Evolutionary conservation across 2,797 vertebrate species (phyloP).

Genomic region (Semotilus atromaculatus): DNA sequence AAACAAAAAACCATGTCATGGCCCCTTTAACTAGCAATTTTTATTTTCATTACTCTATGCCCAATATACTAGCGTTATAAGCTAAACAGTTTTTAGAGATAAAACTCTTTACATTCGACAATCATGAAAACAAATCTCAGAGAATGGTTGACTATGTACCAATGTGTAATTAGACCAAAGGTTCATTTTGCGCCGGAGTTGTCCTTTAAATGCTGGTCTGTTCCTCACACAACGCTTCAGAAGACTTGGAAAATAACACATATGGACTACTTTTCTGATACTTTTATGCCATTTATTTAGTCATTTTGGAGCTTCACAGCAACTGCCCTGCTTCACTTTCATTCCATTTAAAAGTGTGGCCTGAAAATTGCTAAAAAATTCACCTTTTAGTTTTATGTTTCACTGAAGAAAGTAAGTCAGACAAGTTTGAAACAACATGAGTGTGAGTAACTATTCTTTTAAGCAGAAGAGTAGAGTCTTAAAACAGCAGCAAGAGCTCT

Average conservation of each 20-base stretch:
- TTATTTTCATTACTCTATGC: no score
- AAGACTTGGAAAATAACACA: not conserved
- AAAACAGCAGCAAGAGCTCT: constrained; percentile 6
- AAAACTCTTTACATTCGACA: no score
- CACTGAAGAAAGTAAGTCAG: not conserved
- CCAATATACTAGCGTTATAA: no score
- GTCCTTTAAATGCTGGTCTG: no score
- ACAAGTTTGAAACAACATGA: not conserved
- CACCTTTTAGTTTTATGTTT: not conserved
- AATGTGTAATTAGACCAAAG: no score
- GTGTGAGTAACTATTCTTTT: not conserved
- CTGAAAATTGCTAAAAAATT: not conserved
- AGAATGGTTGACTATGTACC: no score
- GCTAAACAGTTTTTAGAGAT: no score
- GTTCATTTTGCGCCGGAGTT: no score
- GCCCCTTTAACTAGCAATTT: no score
- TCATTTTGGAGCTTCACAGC: not conserved
- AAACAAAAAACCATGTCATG: no score
- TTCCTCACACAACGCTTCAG: not conserved
- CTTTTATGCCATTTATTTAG: not conserved
- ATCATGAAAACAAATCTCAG: no score
- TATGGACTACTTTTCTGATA: not conserved
- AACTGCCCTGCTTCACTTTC: not conserved
- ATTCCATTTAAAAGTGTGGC: not conserved
- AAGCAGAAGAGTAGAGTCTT: not conserved